These are phyloP conservation scores for Brienomyrus brachyistius DNA, from an alignment of 2,113 vertebrate species.

Conservation along the genomic window DNA sequence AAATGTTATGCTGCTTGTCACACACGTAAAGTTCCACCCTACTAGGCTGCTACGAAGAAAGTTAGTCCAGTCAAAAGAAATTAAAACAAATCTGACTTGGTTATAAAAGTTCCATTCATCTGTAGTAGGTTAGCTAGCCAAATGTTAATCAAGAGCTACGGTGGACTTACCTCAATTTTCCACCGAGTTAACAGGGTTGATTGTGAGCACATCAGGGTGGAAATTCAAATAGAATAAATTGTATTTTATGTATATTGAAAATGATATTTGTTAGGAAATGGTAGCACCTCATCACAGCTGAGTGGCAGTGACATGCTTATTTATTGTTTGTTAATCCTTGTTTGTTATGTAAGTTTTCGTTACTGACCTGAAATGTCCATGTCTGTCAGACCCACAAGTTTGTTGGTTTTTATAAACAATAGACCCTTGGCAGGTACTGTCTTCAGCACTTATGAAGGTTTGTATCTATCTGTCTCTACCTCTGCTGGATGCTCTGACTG, in stretches of 20 bases:
- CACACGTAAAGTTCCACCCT: neutral
- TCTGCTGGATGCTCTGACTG: neutral
- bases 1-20: neutral
- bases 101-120: neutral
- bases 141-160: neutral
- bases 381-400: neutral
- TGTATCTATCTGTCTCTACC: neutral
- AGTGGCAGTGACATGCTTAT: neutral
- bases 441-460: neutral
- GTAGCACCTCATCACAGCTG: neutral
- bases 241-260: neutral
- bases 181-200: neutral
- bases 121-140: neutral
- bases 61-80: neutral
- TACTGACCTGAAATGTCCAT: neutral
- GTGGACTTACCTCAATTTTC: neutral
- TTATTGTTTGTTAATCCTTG: neutral
- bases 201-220: neutral
- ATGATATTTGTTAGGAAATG: neutral
- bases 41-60: neutral
- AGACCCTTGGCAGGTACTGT: neutral
- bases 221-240: neutral
- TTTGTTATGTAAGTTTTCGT: neutral
- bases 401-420: neutral
- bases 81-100: neutral